phyloP scores from a whole-genome alignment of 2,113 vertebrate species.

The Xenotilapia flavipinnis region DNA sequence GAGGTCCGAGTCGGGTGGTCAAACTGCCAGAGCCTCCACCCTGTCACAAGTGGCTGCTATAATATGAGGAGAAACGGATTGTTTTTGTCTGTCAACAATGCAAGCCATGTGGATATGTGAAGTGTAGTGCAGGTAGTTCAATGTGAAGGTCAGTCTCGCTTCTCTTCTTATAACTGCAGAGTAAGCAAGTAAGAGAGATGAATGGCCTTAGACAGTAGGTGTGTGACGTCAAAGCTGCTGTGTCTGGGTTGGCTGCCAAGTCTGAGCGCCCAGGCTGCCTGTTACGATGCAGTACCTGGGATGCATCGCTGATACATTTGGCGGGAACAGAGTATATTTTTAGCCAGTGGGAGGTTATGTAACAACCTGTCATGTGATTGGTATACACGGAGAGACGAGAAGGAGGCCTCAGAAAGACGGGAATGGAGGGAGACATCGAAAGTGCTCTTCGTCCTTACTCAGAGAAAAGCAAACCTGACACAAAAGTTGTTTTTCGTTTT shows the following conservation, averaged over 20 bases:
- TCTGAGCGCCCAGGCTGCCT: neutral
- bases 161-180: neutral
- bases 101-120: neutral
- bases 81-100: neutral
- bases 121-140: neutral
- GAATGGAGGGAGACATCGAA: neutral
- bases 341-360: constrained; percentile 60
- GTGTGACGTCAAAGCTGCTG: neutral
- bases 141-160: neutral
- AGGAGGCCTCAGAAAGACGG: neutral
- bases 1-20: neutral
- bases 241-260: constrained; percentile 29
- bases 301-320: constrained; percentile 53
- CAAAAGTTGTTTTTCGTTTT: neutral
- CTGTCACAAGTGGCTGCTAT: neutral
- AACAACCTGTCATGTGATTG: constrained; percentile 68
- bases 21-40: neutral
- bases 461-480: neutral
- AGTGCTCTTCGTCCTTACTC: neutral
- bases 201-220: constrained; percentile 13
- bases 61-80: neutral
- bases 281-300: constrained; percentile 15
- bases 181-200: constrained; percentile 1
- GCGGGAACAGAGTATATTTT: constrained; percentile 64
- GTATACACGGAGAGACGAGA: neutral